Conservation (phyloP, 2,113 vertebrate genomes). For the Myanophis thanlyinensis region DNA sequence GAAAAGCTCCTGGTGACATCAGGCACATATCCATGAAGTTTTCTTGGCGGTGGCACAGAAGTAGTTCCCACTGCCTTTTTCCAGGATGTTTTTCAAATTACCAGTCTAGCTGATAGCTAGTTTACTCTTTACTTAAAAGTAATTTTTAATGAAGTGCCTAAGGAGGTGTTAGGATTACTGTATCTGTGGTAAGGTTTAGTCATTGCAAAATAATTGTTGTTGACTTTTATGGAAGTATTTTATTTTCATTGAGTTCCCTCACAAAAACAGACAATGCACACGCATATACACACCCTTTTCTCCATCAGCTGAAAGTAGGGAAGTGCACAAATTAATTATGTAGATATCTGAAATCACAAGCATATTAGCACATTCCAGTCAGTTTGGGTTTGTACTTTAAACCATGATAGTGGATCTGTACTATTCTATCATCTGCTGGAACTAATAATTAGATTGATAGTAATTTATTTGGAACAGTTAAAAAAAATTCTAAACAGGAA, state of each 20-base stretch:
- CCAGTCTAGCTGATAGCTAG: not conserved
- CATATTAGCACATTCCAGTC: constrained; percentile 43
- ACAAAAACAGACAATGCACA: not conserved
- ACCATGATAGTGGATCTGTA: constrained; percentile 45
- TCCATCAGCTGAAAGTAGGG: constrained; percentile 58
- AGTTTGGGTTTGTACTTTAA: constrained; percentile 58
- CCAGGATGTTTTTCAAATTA: not conserved
- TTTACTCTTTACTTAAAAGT: constrained; percentile 40
- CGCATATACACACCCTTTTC: not conserved
- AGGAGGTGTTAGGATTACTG: constrained; percentile 57
- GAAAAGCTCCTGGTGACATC: not conserved
- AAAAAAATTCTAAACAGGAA: constrained; percentile 25
- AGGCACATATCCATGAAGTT: not conserved
- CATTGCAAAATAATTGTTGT: constrained; percentile 64
- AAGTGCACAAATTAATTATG: constrained; percentile 56
- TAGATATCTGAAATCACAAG: constrained; percentile 51
- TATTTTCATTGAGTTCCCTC: constrained; percentile 26
- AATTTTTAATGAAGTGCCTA: constrained; percentile 40
- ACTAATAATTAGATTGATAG: constrained; percentile 1
- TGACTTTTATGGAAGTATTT: constrained; percentile 55
- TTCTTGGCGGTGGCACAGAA: not conserved
- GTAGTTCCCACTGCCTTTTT: not conserved
- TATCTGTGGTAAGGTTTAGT: constrained; percentile 52
- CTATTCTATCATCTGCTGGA: constrained; percentile 42
- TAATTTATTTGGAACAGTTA: constrained; percentile 24